Percentiles rank a stretch among this genome's conserved stretches.
These are phyloP conservation scores for Drosophila neonasuta DNA, from an alignment of 2,888 invertebrate genomes.

Conservation along the genomic window DNA sequence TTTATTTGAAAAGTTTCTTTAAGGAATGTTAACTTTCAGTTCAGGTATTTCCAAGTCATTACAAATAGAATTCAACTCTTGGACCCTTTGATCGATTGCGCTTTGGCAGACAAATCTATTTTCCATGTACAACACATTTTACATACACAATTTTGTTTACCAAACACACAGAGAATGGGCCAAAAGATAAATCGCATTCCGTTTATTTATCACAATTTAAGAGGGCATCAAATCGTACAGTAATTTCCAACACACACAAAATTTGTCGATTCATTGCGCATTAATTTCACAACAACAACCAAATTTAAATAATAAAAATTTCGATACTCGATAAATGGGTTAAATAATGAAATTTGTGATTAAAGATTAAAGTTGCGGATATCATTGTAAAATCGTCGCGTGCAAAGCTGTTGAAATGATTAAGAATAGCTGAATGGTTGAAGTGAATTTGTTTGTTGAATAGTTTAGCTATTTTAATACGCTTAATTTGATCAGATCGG, in stretches of 20 bases:
- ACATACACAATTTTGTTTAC: constrained; percentile 52
- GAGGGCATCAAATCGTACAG: constrained; percentile 60
- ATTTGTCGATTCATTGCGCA: constrained; percentile 64
- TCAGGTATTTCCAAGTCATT: constrained; percentile 33
- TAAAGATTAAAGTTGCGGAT: constrained; percentile 10
- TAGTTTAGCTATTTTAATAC: background rate
- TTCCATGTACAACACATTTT: constrained; percentile 60
- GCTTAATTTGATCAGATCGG: too few relatives aligned
- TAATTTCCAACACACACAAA: constrained; percentile 12
- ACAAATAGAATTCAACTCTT: background rate
- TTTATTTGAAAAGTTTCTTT: background rate
- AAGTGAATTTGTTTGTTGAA: background rate
- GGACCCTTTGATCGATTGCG: constrained; percentile 60
- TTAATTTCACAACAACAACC: constrained; percentile 60
- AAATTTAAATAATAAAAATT: constrained; percentile 45
- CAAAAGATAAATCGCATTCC: constrained; percentile 31
- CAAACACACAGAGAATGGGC: constrained; percentile 14
- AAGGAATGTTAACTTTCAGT: background rate
- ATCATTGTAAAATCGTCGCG: constrained; percentile 27
- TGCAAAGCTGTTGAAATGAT: constrained; percentile 24
- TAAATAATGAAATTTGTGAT: constrained; percentile 29
- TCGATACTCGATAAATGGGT: background rate
- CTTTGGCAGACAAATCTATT: constrained; percentile 59
- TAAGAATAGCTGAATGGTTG: background rate
- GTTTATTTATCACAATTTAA: constrained; percentile 66